Evolutionary conservation across 2,888 invertebrate genomes (phyloP).

Genomic region (Conus canariensis): DNA sequence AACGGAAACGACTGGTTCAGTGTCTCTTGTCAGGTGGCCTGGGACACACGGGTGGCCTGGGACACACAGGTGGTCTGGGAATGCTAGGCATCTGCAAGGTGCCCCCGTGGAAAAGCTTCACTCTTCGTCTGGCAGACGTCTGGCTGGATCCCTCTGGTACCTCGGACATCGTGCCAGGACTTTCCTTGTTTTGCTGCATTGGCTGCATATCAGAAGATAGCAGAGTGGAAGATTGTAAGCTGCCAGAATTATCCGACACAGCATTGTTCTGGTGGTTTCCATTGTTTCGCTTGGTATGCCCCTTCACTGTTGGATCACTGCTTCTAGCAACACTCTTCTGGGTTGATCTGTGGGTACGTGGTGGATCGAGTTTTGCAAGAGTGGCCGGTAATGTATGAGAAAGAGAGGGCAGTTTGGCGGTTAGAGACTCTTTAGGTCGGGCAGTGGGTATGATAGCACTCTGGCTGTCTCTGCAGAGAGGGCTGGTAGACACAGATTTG

Average conservation of each 20-base stretch:
- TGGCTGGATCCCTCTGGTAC: neutral
- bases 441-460: no score
- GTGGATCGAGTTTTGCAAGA: no score
- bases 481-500: neutral
- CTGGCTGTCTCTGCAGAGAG: neutral
- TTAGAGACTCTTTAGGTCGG: neutral
- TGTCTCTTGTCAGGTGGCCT: neutral
- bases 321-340: no score
- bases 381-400: no score
- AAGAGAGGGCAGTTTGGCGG: neutral
- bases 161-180: neutral
- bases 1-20: neutral
- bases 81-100: neutral
- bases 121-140: neutral
- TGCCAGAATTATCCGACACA: no score
- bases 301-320: neutral
- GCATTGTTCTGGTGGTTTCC: neutral
- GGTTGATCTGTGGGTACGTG: no score
- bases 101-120: neutral
- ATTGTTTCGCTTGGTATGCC: neutral
- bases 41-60: neutral
- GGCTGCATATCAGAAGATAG: neutral
- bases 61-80: neutral
- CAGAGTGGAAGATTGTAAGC: neutral
- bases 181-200: neutral